Evolutionary conservation across 2,113 vertebrate species (phyloP).

Genomic region (Pardalotus punctatus): DNA sequence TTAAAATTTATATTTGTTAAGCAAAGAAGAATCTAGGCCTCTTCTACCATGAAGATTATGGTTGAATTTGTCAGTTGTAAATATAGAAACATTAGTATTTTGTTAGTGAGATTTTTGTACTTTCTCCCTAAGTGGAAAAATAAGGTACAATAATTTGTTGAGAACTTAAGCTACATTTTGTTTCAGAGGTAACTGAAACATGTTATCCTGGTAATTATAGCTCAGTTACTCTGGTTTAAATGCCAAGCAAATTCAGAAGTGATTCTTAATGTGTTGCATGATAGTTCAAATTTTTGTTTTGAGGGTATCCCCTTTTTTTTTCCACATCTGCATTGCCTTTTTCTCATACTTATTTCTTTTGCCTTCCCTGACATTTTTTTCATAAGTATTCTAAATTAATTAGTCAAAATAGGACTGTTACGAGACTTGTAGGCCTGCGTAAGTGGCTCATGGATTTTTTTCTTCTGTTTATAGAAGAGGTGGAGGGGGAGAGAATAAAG

Average conservation of each 20-base stretch:
- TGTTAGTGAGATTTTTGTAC: background rate
- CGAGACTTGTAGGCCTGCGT: background rate
- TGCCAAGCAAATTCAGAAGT: background rate
- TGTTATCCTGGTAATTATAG: background rate
- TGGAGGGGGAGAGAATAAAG: constrained; percentile 25
- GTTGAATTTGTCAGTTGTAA: background rate
- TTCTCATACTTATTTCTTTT: background rate
- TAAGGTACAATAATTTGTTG: background rate
- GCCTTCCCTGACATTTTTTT: background rate
- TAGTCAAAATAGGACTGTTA: background rate
- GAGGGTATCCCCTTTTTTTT: background rate
- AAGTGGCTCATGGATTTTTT: background rate
- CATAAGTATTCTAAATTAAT: background rate
- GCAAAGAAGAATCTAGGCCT: background rate
- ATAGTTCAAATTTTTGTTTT: background rate
- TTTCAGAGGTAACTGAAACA: background rate
- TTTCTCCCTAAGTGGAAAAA: background rate
- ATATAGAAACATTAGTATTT: background rate
- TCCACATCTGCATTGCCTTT: background rate
- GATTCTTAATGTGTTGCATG: background rate
- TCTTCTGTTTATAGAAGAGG: constrained; percentile 42
- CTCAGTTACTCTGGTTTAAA: background rate
- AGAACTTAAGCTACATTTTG: background rate
- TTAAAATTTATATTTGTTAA: background rate
- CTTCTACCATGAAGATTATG: background rate